phyloP scores from a whole-genome alignment of 92 coral and sea anemone species.

The Bergia puertoricense region DNA sequence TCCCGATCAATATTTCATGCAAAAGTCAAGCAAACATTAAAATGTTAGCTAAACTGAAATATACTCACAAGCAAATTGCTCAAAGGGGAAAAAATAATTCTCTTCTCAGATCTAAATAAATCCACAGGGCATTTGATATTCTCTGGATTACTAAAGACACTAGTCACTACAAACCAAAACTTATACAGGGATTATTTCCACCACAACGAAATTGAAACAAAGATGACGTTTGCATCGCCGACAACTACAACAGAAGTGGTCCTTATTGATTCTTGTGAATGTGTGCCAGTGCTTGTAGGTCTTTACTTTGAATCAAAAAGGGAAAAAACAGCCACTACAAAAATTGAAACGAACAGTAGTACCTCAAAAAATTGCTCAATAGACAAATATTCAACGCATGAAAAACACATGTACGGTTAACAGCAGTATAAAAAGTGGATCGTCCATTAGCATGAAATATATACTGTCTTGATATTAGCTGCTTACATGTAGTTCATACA shows the following conservation, averaged over 20 bases:
- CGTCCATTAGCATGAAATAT: neutral
- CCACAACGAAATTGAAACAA: neutral
- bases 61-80: neutral
- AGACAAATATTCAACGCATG: too few species aligned
- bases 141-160: neutral
- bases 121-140: neutral
- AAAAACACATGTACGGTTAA: constrained; percentile 3
- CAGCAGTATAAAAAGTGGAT: neutral
- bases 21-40: constrained; percentile 15
- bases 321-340: neutral
- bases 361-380: neutral
- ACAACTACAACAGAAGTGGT: neutral
- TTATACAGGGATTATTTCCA: neutral
- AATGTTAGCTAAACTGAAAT: neutral
- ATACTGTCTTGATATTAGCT: neutral
- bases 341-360: too few species aligned
- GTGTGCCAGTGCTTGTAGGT: neutral
- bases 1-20: constrained; percentile 36
- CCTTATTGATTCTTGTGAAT: neutral
- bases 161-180: neutral
- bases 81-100: neutral
- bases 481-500: neutral
- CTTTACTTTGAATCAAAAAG: neutral
- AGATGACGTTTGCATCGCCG: neutral
- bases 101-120: neutral